phyloP scores from a whole-genome alignment of 2,797 vertebrate species.

The Oryzias dopingdopingensis region DNA sequence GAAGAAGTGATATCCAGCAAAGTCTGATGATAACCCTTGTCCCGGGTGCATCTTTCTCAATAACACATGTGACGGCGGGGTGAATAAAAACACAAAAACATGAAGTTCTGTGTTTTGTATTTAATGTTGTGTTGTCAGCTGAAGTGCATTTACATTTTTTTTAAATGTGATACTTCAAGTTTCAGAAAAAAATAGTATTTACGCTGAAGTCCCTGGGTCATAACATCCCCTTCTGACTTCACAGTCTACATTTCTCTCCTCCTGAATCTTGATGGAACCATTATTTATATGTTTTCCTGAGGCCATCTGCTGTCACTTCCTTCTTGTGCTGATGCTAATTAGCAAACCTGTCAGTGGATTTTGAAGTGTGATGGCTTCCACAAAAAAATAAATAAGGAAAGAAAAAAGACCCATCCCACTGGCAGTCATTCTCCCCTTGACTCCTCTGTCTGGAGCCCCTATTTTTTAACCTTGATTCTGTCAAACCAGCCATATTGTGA shows the following conservation, averaged over 20 bases:
- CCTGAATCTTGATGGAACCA: slow-evolving; percentile 25
- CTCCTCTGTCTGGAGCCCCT: slow-evolving; percentile 6
- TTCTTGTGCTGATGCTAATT: slow-evolving; percentile 39
- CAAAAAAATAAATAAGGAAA: background rate
- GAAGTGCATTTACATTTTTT: no score
- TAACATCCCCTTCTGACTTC: slow-evolving; percentile 30
- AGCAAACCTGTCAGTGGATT: slow-evolving; percentile 31
- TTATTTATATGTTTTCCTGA: slow-evolving; percentile 24
- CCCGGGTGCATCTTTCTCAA: slow-evolving; percentile 65
- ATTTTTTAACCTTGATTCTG: slow-evolving; percentile 12
- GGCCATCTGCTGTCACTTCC: slow-evolving; percentile 2
- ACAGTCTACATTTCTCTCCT: background rate
- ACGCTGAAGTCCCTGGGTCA: slow-evolving; percentile 2
- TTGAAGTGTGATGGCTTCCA: slow-evolving; percentile 26
- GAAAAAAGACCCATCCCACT: slow-evolving; percentile 11
- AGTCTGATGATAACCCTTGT: slow-evolving; percentile 59
- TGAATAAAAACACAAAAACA: slow-evolving; percentile 65
- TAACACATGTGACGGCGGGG: slow-evolving; percentile 51
- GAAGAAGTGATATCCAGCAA: slow-evolving; percentile 46
- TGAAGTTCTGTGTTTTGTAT: slow-evolving; percentile 16
- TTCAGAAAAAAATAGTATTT: background rate
- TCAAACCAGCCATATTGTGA: slow-evolving; percentile 63
- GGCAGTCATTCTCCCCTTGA: slow-evolving; percentile 10
- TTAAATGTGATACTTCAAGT: no score
- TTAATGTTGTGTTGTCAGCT: no score